Conservation (phyloP, 2,888 invertebrate genomes). For the Lamellibrachia columna region DNA sequence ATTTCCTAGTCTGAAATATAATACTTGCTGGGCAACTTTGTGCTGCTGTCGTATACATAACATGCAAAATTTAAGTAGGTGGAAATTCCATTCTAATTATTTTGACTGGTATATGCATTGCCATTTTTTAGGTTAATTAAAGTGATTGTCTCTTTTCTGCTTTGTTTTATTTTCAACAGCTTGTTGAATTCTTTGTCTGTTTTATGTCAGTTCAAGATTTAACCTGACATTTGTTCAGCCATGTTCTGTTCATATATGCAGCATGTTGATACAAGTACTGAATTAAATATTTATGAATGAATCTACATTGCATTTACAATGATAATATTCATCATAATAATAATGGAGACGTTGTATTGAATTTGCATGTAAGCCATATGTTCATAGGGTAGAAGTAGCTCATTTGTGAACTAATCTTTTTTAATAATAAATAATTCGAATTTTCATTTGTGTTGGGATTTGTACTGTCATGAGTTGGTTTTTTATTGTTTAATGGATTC, state of each 20-base stretch:
- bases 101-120: background rate
- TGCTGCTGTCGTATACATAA: background rate
- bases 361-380: background rate
- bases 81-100: background rate
- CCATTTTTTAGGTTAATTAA: background rate
- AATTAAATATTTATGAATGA: background rate
- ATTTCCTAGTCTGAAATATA: background rate
- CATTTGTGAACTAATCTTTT: background rate
- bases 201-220: background rate
- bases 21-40: background rate
- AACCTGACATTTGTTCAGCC: background rate
- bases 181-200: background rate
- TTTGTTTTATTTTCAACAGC: background rate
- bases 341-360: background rate
- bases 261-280: background rate
- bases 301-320: background rate
- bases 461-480: background rate
- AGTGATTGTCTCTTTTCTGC: background rate
- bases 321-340: background rate
- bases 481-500: background rate
- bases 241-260: background rate
- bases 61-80: background rate
- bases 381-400: background rate
- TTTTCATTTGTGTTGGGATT: background rate
- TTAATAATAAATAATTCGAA: background rate